Evolutionary conservation across 2,888 invertebrate genomes (phyloP).

Genomic region (Pandemis heparana): DNA sequence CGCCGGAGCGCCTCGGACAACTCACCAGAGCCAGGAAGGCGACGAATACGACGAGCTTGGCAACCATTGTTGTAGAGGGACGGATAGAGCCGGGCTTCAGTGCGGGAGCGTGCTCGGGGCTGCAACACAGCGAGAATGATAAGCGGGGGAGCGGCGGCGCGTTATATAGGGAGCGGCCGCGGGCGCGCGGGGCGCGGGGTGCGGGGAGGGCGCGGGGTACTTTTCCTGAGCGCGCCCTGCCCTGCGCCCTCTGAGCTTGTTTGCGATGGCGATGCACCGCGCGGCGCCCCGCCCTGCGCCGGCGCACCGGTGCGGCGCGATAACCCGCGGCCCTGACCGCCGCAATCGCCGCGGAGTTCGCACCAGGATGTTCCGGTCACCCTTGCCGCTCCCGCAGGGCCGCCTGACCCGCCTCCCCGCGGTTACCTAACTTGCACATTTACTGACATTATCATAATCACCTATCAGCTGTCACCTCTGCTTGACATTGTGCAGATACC

Average conservation of each 20-base stretch:
- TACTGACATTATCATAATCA: not conserved
- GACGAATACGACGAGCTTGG: slow-evolving; percentile 63
- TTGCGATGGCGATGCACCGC: slow-evolving; percentile 23
- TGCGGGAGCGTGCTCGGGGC: slow-evolving; percentile 47
- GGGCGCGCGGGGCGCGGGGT: slow-evolving; percentile 39
- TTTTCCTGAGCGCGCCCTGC: slow-evolving; percentile 47
- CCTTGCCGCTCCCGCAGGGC: not conserved
- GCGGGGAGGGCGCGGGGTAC: slow-evolving; percentile 43
- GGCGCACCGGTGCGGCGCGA: slow-evolving; percentile 9
- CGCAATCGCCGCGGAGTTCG: not conserved
- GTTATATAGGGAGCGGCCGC: slow-evolving; percentile 52
- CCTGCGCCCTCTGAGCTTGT: slow-evolving; percentile 48
- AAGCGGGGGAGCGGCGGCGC: slow-evolving; percentile 46
- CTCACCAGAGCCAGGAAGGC: slow-evolving; percentile 76
- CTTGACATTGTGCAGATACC: not conserved
- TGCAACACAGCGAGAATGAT: slow-evolving; percentile 59
- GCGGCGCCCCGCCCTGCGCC: slow-evolving; percentile 26
- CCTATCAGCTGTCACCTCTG: slow-evolving; percentile 2
- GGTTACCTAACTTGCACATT: not conserved
- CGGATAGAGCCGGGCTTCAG: slow-evolving; percentile 32
- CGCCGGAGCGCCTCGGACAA: slow-evolving; percentile 41
- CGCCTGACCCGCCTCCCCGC: not conserved
- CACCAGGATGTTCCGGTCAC: slow-evolving; percentile 12
- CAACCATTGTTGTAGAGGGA: slow-evolving; percentile 60
- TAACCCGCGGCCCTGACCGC: slow-evolving; percentile 23